Evolutionary conservation across 2,113 vertebrate species (phyloP).

Genomic region (Axis porcinus): DNA sequence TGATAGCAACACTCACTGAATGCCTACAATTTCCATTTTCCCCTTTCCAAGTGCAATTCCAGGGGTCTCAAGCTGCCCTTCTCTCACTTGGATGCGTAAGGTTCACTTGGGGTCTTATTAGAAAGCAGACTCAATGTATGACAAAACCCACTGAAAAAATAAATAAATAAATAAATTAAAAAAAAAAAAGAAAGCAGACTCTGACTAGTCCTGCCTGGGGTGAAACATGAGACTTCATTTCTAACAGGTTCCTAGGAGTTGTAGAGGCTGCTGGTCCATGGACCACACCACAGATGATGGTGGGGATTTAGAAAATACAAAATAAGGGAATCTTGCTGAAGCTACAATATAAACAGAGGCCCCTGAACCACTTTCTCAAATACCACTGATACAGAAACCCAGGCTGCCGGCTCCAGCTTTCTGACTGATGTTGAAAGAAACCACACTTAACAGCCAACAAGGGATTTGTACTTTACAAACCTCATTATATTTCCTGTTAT

Average conservation of each 20-base stretch:
- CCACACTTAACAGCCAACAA: background rate
- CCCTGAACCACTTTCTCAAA: background rate
- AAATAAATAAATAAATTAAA: too few species aligned
- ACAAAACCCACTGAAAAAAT: too few species aligned
- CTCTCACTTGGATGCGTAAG: rapidly evolving
- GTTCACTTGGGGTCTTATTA: background rate
- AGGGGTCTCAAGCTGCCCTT: background rate
- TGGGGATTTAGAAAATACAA: background rate
- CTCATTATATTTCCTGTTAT: constrained; percentile 51
- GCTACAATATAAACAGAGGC: background rate
- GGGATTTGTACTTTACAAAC: background rate
- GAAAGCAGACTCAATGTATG: background rate
- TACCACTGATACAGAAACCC: background rate
- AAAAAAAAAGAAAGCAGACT: background rate
- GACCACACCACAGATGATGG: background rate
- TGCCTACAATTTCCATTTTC: background rate
- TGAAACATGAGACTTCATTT: background rate
- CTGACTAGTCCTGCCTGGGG: too few species aligned
- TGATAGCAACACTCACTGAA: rapidly evolving
- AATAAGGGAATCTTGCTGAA: background rate
- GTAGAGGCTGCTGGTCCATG: too few species aligned
- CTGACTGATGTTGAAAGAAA: background rate
- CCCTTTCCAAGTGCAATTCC: background rate
- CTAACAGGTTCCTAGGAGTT: background rate
- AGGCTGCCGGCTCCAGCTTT: background rate